Percentiles rank a stretch among this genome's conserved stretches.
Conservation (phyloP, 2,888 invertebrate genomes). For the Pammene aurita region DNA sequence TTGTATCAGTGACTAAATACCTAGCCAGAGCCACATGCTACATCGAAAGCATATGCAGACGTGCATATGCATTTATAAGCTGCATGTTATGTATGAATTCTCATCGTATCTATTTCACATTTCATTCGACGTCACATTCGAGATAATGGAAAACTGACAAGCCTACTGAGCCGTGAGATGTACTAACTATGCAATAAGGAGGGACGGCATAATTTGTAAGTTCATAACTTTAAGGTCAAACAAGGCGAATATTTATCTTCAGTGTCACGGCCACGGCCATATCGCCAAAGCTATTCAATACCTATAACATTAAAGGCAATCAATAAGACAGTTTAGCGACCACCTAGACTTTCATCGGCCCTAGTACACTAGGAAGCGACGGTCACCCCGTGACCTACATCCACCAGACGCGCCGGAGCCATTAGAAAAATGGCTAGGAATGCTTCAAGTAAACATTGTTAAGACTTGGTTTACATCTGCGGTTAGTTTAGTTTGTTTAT, state of each 20-base stretch:
- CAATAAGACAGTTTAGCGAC: slow-evolving; percentile 10
- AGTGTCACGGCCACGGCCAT: slow-evolving; percentile 13
- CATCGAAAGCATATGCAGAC: no score
- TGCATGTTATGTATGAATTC: no score
- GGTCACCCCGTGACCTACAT: slow-evolving; percentile 52
- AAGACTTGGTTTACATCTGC: slow-evolving; percentile 17
- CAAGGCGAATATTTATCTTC: neutral
- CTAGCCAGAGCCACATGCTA: no score
- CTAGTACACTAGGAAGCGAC: slow-evolving; percentile 38
- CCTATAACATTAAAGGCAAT: slow-evolving; percentile 2
- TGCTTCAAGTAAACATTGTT: slow-evolving; percentile 6
- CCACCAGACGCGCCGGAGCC: slow-evolving; percentile 40
- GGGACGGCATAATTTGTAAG: no score
- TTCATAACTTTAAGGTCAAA: no score
- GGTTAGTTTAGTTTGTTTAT: slow-evolving; percentile 21
- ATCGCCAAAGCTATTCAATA: slow-evolving; percentile 5
- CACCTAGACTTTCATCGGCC: slow-evolving; percentile 30
- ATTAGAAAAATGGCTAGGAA: slow-evolving; percentile 16
- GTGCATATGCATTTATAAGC: no score
- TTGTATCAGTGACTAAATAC: no score
- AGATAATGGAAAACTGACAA: no score
- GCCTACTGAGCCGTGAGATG: no score
- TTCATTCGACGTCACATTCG: no score
- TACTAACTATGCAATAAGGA: no score
- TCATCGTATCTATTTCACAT: no score